A percentile compares a stretch with the other conserved stretches of the same genome.
These are phyloP conservation scores for Glomeris maerens DNA, from an alignment of 1,140 invertebrate species.

Conservation along the genomic window DNA sequence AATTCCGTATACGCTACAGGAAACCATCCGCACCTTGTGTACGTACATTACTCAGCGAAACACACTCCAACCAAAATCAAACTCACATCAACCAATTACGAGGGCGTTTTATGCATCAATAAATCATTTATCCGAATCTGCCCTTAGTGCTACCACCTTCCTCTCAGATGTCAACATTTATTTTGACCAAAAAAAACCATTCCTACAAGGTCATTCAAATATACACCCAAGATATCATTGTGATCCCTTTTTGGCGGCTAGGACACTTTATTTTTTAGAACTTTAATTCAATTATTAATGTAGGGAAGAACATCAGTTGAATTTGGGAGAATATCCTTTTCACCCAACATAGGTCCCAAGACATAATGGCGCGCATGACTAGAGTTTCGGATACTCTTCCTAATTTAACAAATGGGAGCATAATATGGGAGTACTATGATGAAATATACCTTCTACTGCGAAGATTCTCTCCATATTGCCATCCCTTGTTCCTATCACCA, in stretches of 20 bases:
- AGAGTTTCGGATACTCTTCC: no score
- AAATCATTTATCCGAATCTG: background rate
- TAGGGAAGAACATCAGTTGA: no score
- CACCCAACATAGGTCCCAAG: no score
- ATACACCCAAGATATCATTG: no score
- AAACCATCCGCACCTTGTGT: constrained; percentile 71
- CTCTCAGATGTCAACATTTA: background rate
- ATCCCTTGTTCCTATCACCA: constrained; percentile 80
- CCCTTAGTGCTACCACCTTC: background rate
- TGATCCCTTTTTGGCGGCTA: no score
- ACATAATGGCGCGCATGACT: no score
- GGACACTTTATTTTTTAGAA: no score
- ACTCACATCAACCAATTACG: background rate
- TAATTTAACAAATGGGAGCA: no score
- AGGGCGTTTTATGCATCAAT: background rate
- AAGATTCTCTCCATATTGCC: constrained; percentile 88
- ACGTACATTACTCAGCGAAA: background rate
- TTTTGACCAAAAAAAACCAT: background rate
- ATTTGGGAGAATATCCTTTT: no score
- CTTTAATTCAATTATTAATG: no score
- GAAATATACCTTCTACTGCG: constrained; percentile 47
- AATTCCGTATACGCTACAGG: constrained; percentile 79
- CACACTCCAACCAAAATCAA: background rate
- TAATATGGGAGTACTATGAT: background rate
- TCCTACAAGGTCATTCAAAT: no score